Base-by-base conservation (phyloP, 2,888 invertebrate species). In the Aphelenchoides bicaudatus region DNA sequence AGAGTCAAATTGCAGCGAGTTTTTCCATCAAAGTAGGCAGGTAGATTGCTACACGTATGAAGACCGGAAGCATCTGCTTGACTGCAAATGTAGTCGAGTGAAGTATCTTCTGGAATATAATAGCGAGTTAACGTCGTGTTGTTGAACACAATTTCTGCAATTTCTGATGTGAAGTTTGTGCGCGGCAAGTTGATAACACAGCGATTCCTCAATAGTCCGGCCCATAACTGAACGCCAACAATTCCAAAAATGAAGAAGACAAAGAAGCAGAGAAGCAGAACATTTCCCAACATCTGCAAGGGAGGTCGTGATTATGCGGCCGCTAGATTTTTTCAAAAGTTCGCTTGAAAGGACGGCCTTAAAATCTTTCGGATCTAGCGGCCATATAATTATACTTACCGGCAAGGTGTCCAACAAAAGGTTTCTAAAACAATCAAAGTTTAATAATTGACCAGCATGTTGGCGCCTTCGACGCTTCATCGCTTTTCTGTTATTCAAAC, bases 231-330 rank as follows among this genome's bases (percentile, higher is more conserved):
- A 38, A 99, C 98, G 21, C 98, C 98, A 73, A 99, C 90, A 80
- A 99, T 99, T 70, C 98, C 98, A 80, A 98, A 98, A 81, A 99
- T 98, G 85, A 98, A 98, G 86, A 98, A 98, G 61, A 99, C 98
- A 85, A 99, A 99, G 86, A 98, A 98, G 83, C 98, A 99, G 66
- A 98, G 85, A 69, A 98, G 85, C 56, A 85, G 79, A 52, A 99
- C 98, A 83, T 98, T 99, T 68, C 98, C 96, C 78, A 99, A 84
- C 98, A 99, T 99, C 16, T 34, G 16, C 34, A 34, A 34, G 13
- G 34, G 16, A 13, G 16, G 16, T 13, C n/a, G n/a, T n/a, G n/a
- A n/a, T n/a, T n/a, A n/a, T n/a, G n/a, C n/a, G n/a, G n/a, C n/a
- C n/a, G n/a, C n/a, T n/a, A 34, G 16, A 13, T 13, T 34, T 34